Conservation (phyloP, 2,113 vertebrate species). For the Ceyx cyanopectus region DNA sequence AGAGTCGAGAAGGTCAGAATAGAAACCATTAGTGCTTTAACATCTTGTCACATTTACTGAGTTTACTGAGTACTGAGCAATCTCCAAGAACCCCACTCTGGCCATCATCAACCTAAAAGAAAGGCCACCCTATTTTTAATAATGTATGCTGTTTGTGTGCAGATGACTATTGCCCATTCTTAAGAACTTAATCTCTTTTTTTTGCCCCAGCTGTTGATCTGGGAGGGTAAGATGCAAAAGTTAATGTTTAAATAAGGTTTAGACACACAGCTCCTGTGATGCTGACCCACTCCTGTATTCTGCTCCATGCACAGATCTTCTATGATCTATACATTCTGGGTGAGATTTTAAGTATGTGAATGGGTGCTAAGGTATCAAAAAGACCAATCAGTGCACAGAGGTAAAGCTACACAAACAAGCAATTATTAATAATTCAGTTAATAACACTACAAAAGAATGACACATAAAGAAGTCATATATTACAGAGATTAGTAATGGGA, state of each 20-base stretch:
- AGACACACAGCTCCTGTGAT: neutral
- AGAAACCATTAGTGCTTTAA: constrained; percentile 16
- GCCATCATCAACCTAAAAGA: neutral
- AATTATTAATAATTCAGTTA: neutral
- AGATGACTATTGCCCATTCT: neutral
- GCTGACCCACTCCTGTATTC: neutral
- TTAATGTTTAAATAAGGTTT: neutral
- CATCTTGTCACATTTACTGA: constrained; percentile 41
- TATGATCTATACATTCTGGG: neutral
- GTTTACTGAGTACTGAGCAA: neutral
- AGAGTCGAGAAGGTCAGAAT: constrained; percentile 40
- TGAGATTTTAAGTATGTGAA: neutral
- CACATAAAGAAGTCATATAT: neutral
- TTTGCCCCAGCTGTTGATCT: neutral
- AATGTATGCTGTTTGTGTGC: neutral
- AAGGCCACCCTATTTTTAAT: neutral
- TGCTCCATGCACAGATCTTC: neutral
- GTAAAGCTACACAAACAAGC: neutral
- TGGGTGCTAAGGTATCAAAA: neutral
- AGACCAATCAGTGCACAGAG: neutral
- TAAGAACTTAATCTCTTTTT: neutral
- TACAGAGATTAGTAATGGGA: neutral
- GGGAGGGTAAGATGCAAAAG: neutral
- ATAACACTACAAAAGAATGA: neutral
- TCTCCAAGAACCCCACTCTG: neutral